Evolutionary conservation across 2,113 vertebrate genomes (phyloP), one percentile per base, ranked within the genome.

Genomic region (Mustela lutreola): DNA sequence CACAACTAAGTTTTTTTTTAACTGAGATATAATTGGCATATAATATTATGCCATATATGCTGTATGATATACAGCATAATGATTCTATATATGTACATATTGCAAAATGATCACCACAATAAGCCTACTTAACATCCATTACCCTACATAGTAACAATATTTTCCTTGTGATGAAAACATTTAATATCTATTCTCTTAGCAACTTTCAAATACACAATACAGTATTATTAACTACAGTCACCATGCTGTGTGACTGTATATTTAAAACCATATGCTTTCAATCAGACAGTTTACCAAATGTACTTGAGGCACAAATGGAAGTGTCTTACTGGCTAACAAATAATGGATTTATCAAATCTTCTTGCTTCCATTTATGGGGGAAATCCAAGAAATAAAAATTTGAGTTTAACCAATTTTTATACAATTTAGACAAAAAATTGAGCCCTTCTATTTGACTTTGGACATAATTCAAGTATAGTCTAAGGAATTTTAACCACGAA

Each of bases 331-430:
- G 22, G 50, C 4, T 62, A 92, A 96, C 36, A 91, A 12, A 63
- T n/a, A 94, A 33, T 39, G 82, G 2, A 86, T 87, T 87, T 11
- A 80, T 31, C 45, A 89, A 18, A 56, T 56, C 33, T 36, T 39
- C 22, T 16, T 96, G 0, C 1, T 70, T 76, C 11, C 39, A 36
- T 88, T 58, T 56, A 79, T 67, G 0, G 73, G 22, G 19, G 26
- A 75, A 12, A 92, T 58, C 0, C 33, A 95, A 83, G 22, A 92
- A 80, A 56, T 26, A 39, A 76, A 90, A 63, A 85, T 67, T 70
- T 95, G 56, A 93, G 65, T 73, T 93, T 93, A 31, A 81, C 39
- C 18, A 58, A 26, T 82, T 89, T 92, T 90, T 75, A 67, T 58
- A 86, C 62, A 92, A 75, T 78, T 71, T 92, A 39, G 28, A 63